These are phyloP conservation scores for Chesias legatella DNA, from an alignment of 2,888 invertebrate species.

Conservation along the genomic window DNA sequence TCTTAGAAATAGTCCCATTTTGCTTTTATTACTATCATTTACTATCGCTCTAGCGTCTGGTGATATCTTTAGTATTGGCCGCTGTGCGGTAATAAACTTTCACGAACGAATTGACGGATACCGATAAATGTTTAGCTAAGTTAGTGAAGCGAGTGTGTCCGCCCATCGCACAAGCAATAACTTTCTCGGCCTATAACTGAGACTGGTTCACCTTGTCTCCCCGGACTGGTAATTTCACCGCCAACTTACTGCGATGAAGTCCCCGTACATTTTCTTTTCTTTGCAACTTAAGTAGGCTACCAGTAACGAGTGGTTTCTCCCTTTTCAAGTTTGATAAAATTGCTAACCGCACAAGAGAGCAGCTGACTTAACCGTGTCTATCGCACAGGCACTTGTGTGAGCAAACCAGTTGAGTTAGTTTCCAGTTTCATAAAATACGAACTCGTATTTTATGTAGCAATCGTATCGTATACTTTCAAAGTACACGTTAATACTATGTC, in stretches of 20 bases:
- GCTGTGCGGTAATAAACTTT: slow-evolving; percentile 17
- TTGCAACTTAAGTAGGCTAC: slow-evolving; percentile 65
- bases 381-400: slow-evolving; percentile 26
- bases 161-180: slow-evolving; percentile 47
- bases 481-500: slow-evolving; percentile 20
- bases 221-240: slow-evolving; percentile 64
- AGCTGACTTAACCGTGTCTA: slow-evolving; percentile 44
- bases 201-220: slow-evolving; percentile 63
- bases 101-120: slow-evolving; percentile 21
- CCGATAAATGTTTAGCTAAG: slow-evolving; percentile 28
- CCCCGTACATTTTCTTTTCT: slow-evolving; percentile 71
- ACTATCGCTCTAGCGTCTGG: slow-evolving; percentile 9
- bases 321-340: slow-evolving; percentile 58
- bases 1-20: slow-evolving; percentile 30
- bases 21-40: slow-evolving; percentile 22
- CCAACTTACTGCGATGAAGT: slow-evolving; percentile 46
- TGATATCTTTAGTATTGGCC: slow-evolving; percentile 13
- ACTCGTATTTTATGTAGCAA: slow-evolving; percentile 32
- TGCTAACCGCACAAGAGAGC: slow-evolving; percentile 48
- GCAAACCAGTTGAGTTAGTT: slow-evolving; percentile 40
- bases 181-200: slow-evolving; percentile 65
- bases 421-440: slow-evolving; percentile 41
- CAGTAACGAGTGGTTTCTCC: slow-evolving; percentile 65
- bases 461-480: slow-evolving; percentile 40
- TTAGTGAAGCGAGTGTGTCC: slow-evolving; percentile 31